Evolutionary conservation across 2,797 vertebrate genomes (phyloP).

Genomic region (Neomorphus geoffroyi): DNA sequence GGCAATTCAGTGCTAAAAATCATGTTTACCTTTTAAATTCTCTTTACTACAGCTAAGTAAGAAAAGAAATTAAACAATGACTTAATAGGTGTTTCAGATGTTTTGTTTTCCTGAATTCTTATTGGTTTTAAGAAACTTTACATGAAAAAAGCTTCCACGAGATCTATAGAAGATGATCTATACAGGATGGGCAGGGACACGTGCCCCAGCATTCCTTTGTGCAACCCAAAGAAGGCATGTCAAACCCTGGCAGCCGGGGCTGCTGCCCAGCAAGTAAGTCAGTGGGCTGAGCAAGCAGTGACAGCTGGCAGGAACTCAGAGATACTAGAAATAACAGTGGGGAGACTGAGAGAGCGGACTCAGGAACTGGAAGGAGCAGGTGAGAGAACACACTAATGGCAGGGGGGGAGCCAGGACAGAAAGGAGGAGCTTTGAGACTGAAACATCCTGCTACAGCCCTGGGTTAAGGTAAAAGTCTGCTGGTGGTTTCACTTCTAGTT

Average conservation of each 20-base stretch:
- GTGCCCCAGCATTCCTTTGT: background rate
- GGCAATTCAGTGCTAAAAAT: conserved; percentile 10
- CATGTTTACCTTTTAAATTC: background rate
- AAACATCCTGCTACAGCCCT: background rate
- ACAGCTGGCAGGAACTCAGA: background rate
- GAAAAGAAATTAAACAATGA: background rate
- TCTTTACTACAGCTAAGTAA: background rate
- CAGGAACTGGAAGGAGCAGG: background rate
- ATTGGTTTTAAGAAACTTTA: background rate
- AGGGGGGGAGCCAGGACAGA: background rate
- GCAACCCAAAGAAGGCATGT: background rate
- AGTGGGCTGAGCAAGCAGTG: background rate
- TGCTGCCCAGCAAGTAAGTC: background rate
- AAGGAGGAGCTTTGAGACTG: background rate
- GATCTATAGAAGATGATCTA: background rate
- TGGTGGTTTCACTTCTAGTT: background rate
- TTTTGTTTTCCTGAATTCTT: background rate
- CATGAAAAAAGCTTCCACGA: background rate
- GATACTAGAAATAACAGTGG: background rate
- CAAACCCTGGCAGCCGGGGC: background rate
- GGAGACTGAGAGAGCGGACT: background rate
- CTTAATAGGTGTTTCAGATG: background rate
- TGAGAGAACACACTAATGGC: background rate
- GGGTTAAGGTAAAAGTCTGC: background rate
- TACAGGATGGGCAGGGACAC: background rate